These are phyloP conservation scores for Muricea muricata DNA, from an alignment of 92 coral and sea anemone genomes.

Conservation along the genomic window DNA sequence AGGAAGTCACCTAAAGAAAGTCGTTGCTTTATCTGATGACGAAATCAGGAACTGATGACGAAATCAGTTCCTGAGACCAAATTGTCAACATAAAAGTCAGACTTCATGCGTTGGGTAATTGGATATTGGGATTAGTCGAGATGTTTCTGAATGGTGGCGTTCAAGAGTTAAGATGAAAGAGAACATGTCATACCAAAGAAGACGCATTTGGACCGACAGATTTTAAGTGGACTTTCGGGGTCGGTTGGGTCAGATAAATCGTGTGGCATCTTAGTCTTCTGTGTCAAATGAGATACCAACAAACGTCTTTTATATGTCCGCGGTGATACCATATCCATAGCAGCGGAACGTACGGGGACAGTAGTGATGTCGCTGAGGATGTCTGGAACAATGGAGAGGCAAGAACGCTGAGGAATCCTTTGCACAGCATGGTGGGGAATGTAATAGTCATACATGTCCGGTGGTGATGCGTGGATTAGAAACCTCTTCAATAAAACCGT, in stretches of 20 bases:
- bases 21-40: too few species aligned
- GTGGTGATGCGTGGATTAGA: neutral
- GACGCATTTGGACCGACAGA: slow-evolving; percentile 56
- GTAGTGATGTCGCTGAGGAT: slow-evolving; percentile 58
- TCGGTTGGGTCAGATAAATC: slow-evolving; percentile 53
- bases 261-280: slow-evolving; percentile 63
- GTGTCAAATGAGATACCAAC: slow-evolving; percentile 44
- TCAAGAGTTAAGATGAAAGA: too few species aligned
- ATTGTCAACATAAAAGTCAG: slow-evolving; percentile 11
- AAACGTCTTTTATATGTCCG: slow-evolving; percentile 69
- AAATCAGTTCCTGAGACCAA: neutral
- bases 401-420: slow-evolving; percentile 59
- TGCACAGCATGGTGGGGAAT: slow-evolving; percentile 67
- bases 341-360: slow-evolving; percentile 56
- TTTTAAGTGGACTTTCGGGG: slow-evolving; percentile 42
- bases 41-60: too few species aligned
- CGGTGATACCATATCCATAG: slow-evolving; percentile 43
- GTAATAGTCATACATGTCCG: slow-evolving; percentile 31
- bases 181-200: slow-evolving; percentile 53
- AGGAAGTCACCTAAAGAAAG: too few species aligned
- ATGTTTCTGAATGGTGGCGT: slow-evolving; percentile 64
- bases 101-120: neutral
- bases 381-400: slow-evolving; percentile 56
- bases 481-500: slow-evolving; percentile 4
- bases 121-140: neutral